Percentiles rank a stretch among this genome's conserved stretches.
These are phyloP conservation scores for Poeciliopsis paucimaculata DNA, from an alignment of 2,797 vertebrate genomes.

Conservation along the genomic window DNA sequence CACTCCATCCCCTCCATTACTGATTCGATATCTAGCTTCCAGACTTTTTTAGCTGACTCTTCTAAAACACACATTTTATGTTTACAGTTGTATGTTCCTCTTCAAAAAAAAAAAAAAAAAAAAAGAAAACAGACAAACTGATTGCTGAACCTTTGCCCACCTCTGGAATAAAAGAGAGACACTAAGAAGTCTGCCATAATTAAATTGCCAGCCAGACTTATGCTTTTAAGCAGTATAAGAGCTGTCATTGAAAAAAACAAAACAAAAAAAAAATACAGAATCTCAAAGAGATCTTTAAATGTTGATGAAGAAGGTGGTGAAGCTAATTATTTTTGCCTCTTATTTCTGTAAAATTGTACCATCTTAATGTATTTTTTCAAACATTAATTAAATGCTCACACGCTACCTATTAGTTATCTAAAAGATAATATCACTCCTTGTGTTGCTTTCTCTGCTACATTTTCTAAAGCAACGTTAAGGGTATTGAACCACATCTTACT, in stretches of 20 bases:
- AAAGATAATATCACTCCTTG: neutral
- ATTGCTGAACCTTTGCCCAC: neutral
- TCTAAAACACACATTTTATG: neutral
- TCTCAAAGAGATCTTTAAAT: neutral
- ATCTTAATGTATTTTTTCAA: neutral
- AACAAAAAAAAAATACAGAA: neutral
- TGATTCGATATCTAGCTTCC: neutral
- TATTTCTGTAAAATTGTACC: neutral
- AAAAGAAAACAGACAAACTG: neutral
- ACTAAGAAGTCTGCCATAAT: neutral
- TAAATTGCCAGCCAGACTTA: neutral
- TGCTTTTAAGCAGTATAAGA: neutral
- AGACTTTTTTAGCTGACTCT: neutral
- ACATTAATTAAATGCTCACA: neutral
- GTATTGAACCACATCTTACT: neutral
- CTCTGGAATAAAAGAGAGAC: neutral
- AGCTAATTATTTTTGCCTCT: neutral
- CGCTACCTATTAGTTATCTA: neutral
- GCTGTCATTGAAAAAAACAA: neutral
- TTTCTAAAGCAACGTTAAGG: neutral
- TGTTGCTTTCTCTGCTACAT: neutral
- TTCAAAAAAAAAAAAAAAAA: neutral
- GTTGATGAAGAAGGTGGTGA: neutral
- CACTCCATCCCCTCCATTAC: neutral
- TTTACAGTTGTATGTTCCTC: neutral